These are phyloP conservation scores for Danaus melanippus DNA, from an alignment of 1,140 invertebrate species.

Conservation along the genomic window DNA sequence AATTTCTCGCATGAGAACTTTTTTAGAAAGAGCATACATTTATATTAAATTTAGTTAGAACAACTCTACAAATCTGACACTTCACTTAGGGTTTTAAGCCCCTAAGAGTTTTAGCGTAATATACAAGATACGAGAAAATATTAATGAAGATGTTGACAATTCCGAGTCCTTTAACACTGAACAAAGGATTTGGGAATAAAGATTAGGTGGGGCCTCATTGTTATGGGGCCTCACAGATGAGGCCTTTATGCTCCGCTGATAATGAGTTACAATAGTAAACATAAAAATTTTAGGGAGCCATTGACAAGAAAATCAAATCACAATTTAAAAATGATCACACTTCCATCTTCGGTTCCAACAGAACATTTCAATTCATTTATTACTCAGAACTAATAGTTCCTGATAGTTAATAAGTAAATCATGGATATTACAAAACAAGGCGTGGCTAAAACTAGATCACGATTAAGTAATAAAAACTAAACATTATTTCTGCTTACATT, in stretches of 20 bases:
- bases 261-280: constrained; percentile 56
- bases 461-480: constrained; percentile 11
- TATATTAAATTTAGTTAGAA: constrained; percentile 6
- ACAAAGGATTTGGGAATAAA: constrained; percentile 38
- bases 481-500: neutral
- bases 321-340: no score
- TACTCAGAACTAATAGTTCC: constrained; percentile 8
- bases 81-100: constrained; percentile 21
- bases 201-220: constrained; percentile 48
- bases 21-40: neutral
- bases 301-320: constrained; percentile 5
- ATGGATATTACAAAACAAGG: constrained; percentile 1
- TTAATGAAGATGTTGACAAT: constrained; percentile 63
- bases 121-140: constrained; percentile 38
- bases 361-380: no score
- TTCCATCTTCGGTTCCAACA: no score
- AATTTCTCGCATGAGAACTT: no score
- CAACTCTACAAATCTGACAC: constrained; percentile 20
- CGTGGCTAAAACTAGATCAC: constrained; percentile 8
- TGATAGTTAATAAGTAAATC: constrained; percentile 10
- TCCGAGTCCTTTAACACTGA: constrained; percentile 38
- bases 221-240: constrained; percentile 47
- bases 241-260: constrained; percentile 50
- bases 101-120: constrained; percentile 31
- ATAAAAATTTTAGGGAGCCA: constrained; percentile 44